phyloP scores from a whole-genome alignment of 2,113 vertebrate genomes.

The Halcyon senegalensis region DNA sequence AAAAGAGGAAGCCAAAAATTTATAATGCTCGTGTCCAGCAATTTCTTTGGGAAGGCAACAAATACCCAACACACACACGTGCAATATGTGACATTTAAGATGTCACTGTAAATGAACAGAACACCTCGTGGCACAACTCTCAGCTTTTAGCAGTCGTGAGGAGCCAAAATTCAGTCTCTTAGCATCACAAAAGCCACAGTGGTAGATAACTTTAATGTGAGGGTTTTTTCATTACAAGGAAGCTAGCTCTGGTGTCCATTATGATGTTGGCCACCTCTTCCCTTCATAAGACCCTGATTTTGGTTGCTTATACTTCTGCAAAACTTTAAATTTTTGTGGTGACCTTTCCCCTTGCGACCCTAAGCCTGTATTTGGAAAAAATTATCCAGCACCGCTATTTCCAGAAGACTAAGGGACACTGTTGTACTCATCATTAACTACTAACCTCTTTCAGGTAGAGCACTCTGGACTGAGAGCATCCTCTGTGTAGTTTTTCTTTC shows the following conservation, averaged over 20 bases:
- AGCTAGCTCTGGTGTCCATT: not conserved
- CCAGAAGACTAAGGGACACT: not conserved
- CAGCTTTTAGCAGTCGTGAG: not conserved
- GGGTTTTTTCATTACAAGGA: not conserved
- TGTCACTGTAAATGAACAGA: not conserved
- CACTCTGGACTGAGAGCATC: not conserved
- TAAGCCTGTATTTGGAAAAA: not conserved
- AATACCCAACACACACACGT: not conserved
- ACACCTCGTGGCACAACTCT: not conserved
- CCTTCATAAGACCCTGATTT: not conserved
- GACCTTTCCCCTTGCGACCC: not conserved
- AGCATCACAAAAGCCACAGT: not conserved
- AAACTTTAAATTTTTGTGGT: not conserved
- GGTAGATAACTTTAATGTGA: not conserved
- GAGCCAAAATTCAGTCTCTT: not conserved
- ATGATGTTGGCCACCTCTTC: fast-evolving
- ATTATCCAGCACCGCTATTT: not conserved
- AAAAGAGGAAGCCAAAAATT: not conserved
- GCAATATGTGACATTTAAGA: not conserved
- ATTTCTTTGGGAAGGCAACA: not conserved
- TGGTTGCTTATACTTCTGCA: not conserved
- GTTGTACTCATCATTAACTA: not conserved
- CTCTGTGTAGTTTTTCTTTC: not conserved
- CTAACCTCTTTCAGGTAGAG: not conserved
- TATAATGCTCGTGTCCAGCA: not conserved